phyloP scores from a whole-genome alignment of 2,888 invertebrate species.

The Ophion ellenae region DNA sequence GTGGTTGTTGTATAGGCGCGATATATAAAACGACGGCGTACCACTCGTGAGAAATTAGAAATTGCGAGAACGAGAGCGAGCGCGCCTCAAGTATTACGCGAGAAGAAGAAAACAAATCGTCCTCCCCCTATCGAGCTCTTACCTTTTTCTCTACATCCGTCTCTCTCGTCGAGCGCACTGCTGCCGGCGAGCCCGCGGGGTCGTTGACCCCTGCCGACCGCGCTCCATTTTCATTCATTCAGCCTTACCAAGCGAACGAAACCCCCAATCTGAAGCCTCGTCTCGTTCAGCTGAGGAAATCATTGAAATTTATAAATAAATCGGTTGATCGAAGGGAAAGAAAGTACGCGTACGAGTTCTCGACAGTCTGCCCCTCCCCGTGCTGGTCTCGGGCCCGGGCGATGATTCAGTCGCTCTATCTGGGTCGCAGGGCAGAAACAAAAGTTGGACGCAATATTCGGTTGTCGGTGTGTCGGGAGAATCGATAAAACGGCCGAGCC shows the following conservation, averaged over 20 bases:
- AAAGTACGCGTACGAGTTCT: background rate
- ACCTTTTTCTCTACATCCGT: constrained; percentile 21
- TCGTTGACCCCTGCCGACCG: constrained; percentile 63
- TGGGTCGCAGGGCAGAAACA: background rate
- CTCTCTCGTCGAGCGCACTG: constrained; percentile 23
- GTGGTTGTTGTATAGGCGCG: background rate
- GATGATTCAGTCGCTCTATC: background rate
- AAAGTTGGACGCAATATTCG: background rate
- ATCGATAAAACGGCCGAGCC: background rate
- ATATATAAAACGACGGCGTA: constrained; percentile 49
- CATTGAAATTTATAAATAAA: background rate
- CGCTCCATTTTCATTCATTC: constrained; percentile 48
- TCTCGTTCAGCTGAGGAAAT: background rate
- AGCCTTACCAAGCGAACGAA: background rate
- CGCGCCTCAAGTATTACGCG: constrained; percentile 18
- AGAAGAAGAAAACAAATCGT: constrained; percentile 42
- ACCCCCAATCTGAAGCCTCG: background rate
- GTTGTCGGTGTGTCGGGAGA: background rate
- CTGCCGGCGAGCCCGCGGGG: constrained; percentile 57
- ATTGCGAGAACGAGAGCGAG: constrained; percentile 53
- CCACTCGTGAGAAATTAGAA: constrained; percentile 63
- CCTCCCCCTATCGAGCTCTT: constrained; percentile 47
- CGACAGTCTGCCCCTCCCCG: background rate
- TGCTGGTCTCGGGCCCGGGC: background rate
- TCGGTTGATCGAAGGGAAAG: background rate